Evolutionary conservation across 2,888 invertebrate genomes (phyloP).

Genomic region (Xestia c-nigrum): DNA sequence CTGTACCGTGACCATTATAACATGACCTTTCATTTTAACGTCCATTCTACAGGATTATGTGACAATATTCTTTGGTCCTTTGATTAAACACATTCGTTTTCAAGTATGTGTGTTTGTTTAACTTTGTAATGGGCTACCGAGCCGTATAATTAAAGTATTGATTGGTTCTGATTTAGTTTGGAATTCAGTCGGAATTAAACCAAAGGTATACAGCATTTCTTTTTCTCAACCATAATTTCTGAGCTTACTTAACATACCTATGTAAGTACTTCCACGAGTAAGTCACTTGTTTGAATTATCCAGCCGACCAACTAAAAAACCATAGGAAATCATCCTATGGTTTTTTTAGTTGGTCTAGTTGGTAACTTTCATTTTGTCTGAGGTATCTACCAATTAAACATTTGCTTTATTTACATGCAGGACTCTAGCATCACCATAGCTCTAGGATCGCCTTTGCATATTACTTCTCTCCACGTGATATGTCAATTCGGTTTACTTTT

Average conservation of each 20-base stretch:
- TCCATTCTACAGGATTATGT: slow-evolving; percentile 58
- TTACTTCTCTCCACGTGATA: too few relatives aligned
- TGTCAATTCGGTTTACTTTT: not conserved
- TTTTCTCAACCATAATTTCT: not conserved
- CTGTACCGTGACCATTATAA: slow-evolving; percentile 36
- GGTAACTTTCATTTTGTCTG: not conserved
- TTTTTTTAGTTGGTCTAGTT: too few relatives aligned
- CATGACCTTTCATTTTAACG: slow-evolving; percentile 65
- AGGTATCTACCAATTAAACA: not conserved
- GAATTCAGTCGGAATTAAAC: slow-evolving; percentile 12
- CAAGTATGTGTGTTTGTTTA: slow-evolving; percentile 57
- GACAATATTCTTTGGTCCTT: slow-evolving; percentile 53
- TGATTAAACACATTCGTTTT: slow-evolving; percentile 56
- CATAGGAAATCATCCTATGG: too few relatives aligned
- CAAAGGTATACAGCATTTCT: not conserved
- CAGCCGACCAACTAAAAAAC: not conserved
- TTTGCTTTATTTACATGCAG: not conserved
- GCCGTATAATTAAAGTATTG: slow-evolving; percentile 17
- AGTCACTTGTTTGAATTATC: not conserved
- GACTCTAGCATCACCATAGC: not conserved
- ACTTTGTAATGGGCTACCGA: slow-evolving; percentile 57
- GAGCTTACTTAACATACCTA: too few relatives aligned
- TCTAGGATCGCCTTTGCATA: not conserved
- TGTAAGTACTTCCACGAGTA: not conserved
- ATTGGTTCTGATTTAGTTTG: not conserved